Evolutionary conservation across 2,888 invertebrate genomes (phyloP).

Genomic region (Electrophaes corylata): DNA sequence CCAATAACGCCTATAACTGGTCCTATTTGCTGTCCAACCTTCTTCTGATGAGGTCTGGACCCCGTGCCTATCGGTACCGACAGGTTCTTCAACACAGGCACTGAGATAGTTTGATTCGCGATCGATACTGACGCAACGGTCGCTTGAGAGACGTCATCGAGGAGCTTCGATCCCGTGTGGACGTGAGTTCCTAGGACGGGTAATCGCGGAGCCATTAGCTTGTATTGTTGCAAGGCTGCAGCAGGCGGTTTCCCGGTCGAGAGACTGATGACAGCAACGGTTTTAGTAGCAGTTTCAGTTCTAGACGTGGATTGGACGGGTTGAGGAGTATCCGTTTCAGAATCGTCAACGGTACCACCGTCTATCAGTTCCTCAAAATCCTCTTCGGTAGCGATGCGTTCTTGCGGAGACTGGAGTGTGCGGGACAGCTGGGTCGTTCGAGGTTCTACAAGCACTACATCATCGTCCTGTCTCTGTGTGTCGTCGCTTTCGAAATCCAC

Average conservation of each 20-base stretch:
- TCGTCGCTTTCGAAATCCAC: constrained; percentile 18
- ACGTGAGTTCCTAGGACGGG: constrained; percentile 69
- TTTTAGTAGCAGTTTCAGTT: constrained; percentile 80
- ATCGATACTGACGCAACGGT: constrained; percentile 83
- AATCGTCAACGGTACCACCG: constrained; percentile 83
- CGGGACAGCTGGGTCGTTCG: constrained; percentile 41
- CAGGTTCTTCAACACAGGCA: constrained; percentile 75
- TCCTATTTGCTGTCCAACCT: constrained; percentile 70
- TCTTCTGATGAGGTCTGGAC: constrained; percentile 37
- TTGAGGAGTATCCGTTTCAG: constrained; percentile 54
- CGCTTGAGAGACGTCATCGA: constrained; percentile 84
- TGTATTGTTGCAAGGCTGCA: constrained; percentile 73
- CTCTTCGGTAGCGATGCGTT: constrained; percentile 86
- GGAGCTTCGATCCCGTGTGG: constrained; percentile 74
- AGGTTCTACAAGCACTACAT: constrained; percentile 85
- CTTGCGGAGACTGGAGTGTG: constrained; percentile 85
- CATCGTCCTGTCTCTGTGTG: constrained; percentile 57
- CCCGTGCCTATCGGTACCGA: constrained; percentile 66
- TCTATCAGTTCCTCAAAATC: constrained; percentile 88
- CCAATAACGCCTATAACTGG: constrained; percentile 81
- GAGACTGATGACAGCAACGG: constrained; percentile 80
- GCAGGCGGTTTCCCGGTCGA: constrained; percentile 73
- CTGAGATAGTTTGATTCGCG: constrained; percentile 80
- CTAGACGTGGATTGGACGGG: constrained; percentile 71
- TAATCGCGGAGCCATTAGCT: constrained; percentile 70